phyloP scores from a whole-genome alignment of 30 jellyfish, hydroid and myxozoan genomes.

The Hydractinia symbiolongicarpus region DNA sequence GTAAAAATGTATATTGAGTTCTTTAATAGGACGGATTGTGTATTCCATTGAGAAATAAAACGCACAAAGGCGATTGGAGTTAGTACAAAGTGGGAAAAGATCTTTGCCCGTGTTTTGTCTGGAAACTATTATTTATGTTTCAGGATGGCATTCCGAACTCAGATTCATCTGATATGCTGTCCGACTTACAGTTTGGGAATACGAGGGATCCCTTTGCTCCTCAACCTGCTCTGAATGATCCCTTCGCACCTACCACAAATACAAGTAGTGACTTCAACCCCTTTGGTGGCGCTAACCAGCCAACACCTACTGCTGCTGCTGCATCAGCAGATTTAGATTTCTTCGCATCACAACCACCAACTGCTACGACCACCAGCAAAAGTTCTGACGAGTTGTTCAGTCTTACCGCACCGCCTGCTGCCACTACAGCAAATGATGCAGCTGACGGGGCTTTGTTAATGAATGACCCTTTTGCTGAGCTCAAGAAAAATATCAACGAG shows the following conservation, averaged over 20 bases:
- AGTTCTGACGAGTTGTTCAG: not conserved
- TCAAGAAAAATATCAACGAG: slow-evolving; percentile 36
- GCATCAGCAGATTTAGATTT: not conserved
- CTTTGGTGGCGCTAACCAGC: slow-evolving; percentile 9
- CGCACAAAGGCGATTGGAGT: not conserved
- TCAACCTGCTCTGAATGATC: not conserved
- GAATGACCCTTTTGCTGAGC: slow-evolving; percentile 42
- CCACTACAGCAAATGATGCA: slow-evolving; percentile 4
- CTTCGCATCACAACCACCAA: slow-evolving; percentile 9
- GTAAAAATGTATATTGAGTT: too few species aligned
- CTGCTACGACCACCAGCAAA: not conserved
- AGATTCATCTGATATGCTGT: slow-evolving; percentile 22
- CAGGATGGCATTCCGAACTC: slow-evolving; percentile 9
- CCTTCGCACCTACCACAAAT: not conserved
- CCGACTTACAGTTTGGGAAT: slow-evolving; percentile 2
- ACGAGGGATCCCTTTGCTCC: not conserved
- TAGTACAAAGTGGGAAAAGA: not conserved
- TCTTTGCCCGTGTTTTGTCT: too few species aligned
- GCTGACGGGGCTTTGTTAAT: slow-evolving; percentile 8
- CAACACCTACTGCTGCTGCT: not conserved
- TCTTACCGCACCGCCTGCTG: slow-evolving; percentile 14
- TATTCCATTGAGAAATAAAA: too few species aligned
- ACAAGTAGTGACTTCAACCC: slow-evolving; percentile 8
- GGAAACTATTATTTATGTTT: not conserved
- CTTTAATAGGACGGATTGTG: too few species aligned